Percentiles rank a stretch among this genome's conserved stretches.
Conservation (phyloP, 2,888 invertebrate genomes). For the Microctonus aethiopoides region DNA sequence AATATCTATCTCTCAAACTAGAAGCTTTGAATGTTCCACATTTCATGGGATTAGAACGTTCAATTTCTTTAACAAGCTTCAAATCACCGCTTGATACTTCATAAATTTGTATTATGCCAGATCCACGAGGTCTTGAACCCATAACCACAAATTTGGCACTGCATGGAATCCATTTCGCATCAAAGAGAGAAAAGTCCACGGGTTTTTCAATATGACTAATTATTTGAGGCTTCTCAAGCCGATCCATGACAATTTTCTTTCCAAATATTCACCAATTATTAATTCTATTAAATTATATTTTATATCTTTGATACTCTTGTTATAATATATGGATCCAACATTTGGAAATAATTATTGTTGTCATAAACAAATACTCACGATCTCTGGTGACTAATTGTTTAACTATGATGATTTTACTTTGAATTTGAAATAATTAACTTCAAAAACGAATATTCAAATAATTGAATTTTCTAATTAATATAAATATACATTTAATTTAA, state of each 20-base stretch:
- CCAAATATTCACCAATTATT: no score
- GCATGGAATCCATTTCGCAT: conserved; percentile 95
- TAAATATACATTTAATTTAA: no score
- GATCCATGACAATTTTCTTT: conserved; percentile 68
- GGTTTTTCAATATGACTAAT: conserved; percentile 87
- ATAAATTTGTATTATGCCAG: conserved; percentile 86
- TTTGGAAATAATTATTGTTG: conserved; percentile 21
- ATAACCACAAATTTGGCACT: conserved; percentile 92
- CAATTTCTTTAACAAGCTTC: conserved; percentile 78
- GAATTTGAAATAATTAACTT: no score
- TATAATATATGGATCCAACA: not conserved
- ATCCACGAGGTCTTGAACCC: conserved; percentile 86
- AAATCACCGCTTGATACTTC: conserved; percentile 81
- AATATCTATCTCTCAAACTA: conserved; percentile 79
- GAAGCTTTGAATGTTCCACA: conserved; percentile 95
- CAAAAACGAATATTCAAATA: no score
- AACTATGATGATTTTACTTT: not conserved
- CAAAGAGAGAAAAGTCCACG: conserved; percentile 87
- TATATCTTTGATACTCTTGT: not conserved
- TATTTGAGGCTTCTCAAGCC: conserved; percentile 87
- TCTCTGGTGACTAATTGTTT: conserved; percentile 22
- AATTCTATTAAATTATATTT: conserved; percentile 14
- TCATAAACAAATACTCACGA: conserved; percentile 46
- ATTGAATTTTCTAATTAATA: no score
- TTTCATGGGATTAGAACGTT: conserved; percentile 87